Conservation (phyloP, 2,113 vertebrate genomes). For the Micromys minutus region DNA sequence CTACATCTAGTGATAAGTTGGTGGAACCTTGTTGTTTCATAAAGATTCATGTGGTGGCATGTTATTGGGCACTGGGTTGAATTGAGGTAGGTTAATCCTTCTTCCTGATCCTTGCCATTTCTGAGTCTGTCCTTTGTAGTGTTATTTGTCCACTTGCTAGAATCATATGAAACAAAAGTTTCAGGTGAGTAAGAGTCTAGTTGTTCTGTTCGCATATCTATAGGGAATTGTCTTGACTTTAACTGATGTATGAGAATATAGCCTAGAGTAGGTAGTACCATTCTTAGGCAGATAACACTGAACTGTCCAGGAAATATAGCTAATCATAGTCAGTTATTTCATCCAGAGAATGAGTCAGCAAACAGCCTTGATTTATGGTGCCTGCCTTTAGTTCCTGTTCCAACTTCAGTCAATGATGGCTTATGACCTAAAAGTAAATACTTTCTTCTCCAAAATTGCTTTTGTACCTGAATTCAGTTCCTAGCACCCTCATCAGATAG, state of each 20-base stretch:
- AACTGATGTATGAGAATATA: too few species aligned
- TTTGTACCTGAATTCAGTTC: not conserved
- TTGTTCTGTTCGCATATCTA: not conserved
- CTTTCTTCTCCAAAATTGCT: too few species aligned
- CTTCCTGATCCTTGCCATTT: not conserved
- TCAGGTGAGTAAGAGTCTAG: not conserved
- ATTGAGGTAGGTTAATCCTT: not conserved
- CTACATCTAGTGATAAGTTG: not conserved
- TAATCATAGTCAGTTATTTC: not conserved
- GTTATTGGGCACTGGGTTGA: not conserved
- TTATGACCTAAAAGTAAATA: not conserved
- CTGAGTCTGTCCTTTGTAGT: not conserved
- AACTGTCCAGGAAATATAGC: not conserved
- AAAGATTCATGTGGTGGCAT: not conserved
- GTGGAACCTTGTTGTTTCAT: rapidly evolving
- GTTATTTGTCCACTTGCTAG: too few species aligned
- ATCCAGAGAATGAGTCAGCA: not conserved
- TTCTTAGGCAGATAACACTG: not conserved
- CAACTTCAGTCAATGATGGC: not conserved
- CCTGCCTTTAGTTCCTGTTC: too few species aligned
- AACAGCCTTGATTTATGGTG: not conserved
- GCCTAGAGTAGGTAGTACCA: too few species aligned
- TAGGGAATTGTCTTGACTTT: not conserved
- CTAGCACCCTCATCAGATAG: not conserved
- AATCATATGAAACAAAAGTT: not conserved